phyloP scores from a whole-genome alignment of 2,888 invertebrate genomes.

The Dendrolimus houi region DNA sequence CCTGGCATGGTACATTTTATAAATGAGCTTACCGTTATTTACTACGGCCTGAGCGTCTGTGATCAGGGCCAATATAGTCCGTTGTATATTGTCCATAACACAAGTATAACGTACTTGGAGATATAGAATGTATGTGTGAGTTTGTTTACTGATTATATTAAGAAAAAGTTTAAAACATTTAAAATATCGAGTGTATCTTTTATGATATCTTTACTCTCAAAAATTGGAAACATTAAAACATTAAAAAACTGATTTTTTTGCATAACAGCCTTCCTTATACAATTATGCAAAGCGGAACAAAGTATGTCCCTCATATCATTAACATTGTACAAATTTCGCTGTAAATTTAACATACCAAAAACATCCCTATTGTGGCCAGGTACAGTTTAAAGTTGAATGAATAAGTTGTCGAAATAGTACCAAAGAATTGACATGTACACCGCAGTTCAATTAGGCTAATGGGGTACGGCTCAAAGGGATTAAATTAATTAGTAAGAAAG shows the following conservation, averaged over 20 bases:
- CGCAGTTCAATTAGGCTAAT: slow-evolving; percentile 75
- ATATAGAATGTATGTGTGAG: no score
- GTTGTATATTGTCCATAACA: no score
- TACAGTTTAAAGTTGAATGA: slow-evolving; percentile 22
- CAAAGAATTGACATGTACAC: slow-evolving; percentile 75
- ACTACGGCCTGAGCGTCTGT: no score
- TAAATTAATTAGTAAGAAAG: slow-evolving; percentile 75
- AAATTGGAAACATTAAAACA: slow-evolving; percentile 8
- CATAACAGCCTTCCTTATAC: slow-evolving; percentile 27
- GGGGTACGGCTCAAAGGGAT: slow-evolving; percentile 72
- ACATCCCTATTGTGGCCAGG: slow-evolving; percentile 2
- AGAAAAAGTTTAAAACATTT: no score
- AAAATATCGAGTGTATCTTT: no score
- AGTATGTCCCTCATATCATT: slow-evolving; percentile 59
- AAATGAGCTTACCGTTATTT: no score
- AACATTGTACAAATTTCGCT: slow-evolving; percentile 38
- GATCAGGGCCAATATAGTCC: no score
- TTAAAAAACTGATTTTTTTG: slow-evolving; percentile 10
- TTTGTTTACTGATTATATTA: no score
- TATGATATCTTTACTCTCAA: no score
- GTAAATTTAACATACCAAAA: slow-evolving; percentile 11
- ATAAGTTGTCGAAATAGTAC: slow-evolving; percentile 28
- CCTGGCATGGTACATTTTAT: no score
- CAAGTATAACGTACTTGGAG: no score
- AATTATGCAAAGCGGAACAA: slow-evolving; percentile 66